A percentile compares a stretch with the other conserved stretches of the same genome.
Conservation (phyloP, 2,888 invertebrate species). For the Xestobium rufovillosum region DNA sequence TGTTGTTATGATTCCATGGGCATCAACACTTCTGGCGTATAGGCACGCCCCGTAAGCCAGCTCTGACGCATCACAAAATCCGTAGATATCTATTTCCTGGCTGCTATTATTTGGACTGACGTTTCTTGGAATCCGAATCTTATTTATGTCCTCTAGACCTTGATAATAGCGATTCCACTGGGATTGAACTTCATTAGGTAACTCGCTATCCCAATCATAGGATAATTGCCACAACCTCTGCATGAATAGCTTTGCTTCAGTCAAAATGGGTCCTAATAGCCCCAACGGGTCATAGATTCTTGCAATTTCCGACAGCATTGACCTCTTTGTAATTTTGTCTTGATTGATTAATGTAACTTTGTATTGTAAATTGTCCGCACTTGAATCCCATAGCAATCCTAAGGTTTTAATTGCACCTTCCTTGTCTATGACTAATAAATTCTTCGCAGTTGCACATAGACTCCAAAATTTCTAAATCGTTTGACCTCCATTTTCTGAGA, state of each 20-base stretch:
- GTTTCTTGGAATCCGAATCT: conserved; percentile 11
- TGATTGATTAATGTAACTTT: neutral
- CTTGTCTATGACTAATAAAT: conserved; percentile 1
- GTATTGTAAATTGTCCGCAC: conserved; percentile 13
- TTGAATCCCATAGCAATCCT: conserved; percentile 11
- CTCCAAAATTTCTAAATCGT: neutral
- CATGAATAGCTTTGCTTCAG: conserved; percentile 22
- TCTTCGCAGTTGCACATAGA: neutral
- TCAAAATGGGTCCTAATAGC: conserved; percentile 21
- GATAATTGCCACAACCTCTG: conserved; percentile 24
- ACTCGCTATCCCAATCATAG: conserved; percentile 24
- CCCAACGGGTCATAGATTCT: conserved; percentile 27
- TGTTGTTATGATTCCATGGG: conserved; percentile 4
- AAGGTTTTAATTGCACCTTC: conserved; percentile 11
- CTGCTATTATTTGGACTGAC: neutral
- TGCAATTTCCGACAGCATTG: conserved; percentile 23
- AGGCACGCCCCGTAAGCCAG: conserved; percentile 24
- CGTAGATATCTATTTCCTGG: conserved; percentile 21
- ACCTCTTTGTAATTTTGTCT: conserved; percentile 20
- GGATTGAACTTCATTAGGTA: conserved; percentile 11
- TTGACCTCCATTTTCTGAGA: conserved; percentile 8
- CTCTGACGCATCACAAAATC: conserved; percentile 25
- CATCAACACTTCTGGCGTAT: conserved; percentile 16
- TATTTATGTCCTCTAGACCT: conserved; percentile 6
- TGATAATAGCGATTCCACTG: conserved; percentile 12